These are phyloP conservation scores for Scolopax mira DNA, from an alignment of 2,113 vertebrate genomes.

Conservation along the genomic window DNA sequence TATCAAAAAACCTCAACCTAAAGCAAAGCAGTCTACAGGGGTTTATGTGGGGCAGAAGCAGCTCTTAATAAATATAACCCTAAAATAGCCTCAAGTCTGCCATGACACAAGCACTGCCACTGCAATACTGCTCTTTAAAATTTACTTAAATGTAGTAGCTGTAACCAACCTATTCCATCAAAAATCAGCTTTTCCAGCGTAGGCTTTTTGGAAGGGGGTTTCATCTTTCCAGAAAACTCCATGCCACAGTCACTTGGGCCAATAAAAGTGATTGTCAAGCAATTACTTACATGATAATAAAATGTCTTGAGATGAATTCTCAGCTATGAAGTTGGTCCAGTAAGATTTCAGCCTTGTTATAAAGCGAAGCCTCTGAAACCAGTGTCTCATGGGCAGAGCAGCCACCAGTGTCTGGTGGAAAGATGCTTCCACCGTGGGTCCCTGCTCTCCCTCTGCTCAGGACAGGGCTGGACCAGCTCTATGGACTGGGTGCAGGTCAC, in stretches of 20 bases:
- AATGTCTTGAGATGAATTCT: neutral
- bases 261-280: neutral
- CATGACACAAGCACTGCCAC: neutral
- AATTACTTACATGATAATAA: neutral
- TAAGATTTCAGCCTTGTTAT: neutral
- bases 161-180: neutral
- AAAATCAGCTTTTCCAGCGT: neutral
- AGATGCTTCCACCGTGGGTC: neutral
- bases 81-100: neutral
- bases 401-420: neutral
- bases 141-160: accelerated
- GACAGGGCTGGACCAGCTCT: neutral
- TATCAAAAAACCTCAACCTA: neutral
- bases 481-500: accelerated
- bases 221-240: neutral
- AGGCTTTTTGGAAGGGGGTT: neutral
- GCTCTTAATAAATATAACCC: neutral
- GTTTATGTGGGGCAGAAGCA: neutral
- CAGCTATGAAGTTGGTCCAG: neutral
- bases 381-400: neutral
- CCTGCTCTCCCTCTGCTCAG: accelerated
- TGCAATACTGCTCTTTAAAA: neutral
- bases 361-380: neutral
- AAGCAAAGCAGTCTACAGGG: neutral
- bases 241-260: neutral